These are phyloP conservation scores for Etheostoma perlongum DNA, from an alignment of 2,797 vertebrate species.

Conservation along the genomic window DNA sequence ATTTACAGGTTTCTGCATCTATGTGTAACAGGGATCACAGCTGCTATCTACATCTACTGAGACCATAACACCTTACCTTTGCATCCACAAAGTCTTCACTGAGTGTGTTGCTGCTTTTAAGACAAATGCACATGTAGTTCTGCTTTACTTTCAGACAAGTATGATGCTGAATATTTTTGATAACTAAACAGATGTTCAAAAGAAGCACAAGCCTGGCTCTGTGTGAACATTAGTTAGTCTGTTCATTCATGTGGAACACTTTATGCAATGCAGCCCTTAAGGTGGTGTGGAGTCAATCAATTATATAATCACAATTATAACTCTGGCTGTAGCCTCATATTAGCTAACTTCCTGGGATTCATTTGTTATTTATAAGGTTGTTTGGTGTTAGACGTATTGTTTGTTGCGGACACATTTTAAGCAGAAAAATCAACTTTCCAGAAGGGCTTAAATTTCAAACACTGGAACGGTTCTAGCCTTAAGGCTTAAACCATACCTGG, in stretches of 20 bases:
- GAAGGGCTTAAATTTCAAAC: not conserved
- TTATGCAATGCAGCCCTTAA: constrained; percentile 24
- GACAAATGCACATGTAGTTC: constrained; percentile 63
- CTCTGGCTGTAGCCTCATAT: constrained; percentile 1
- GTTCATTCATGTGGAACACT: constrained; percentile 32
- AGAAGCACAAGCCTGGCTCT: constrained; percentile 11
- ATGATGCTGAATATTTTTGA: constrained; percentile 10
- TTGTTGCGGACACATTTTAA: not conserved
- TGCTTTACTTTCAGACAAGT: constrained; percentile 34
- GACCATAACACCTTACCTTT: constrained; percentile 68
- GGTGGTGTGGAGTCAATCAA: constrained; percentile 9
- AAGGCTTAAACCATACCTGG: constrained; percentile 84
- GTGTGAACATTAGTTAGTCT: constrained; percentile 14
- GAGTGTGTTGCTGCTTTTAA: constrained; percentile 63
- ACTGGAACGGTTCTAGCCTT: not conserved
- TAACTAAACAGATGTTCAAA: constrained; percentile 26
- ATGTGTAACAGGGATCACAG: constrained; percentile 19
- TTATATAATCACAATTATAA: constrained; percentile 31
- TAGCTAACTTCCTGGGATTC: constrained; percentile 3
- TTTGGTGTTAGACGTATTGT: not conserved
- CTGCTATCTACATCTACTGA: constrained; percentile 44
- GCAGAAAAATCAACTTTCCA: not conserved
- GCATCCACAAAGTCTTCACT: constrained; percentile 56
- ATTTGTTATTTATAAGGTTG: not conserved
- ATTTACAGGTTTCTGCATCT: constrained; percentile 37